These are phyloP conservation scores for Melanerpes aurifrons DNA, from an alignment of 2,113 vertebrate genomes.

Conservation along the genomic window DNA sequence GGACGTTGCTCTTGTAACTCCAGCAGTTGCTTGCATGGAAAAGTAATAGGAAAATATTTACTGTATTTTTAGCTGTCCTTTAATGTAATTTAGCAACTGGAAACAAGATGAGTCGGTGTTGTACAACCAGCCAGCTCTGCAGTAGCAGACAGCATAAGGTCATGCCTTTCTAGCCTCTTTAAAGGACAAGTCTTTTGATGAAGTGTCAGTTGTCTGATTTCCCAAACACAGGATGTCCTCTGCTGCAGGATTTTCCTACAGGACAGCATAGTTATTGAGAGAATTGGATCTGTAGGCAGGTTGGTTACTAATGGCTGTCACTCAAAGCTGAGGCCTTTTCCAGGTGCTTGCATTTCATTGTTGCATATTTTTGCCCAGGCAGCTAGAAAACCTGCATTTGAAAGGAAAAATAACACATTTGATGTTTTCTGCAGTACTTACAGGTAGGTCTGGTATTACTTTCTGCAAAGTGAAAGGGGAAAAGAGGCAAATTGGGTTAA, in stretches of 20 bases:
- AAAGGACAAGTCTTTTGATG: slow-evolving; percentile 54
- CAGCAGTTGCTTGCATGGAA: slow-evolving; percentile 60
- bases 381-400: neutral
- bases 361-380: neutral
- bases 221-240: neutral
- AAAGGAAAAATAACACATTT: neutral
- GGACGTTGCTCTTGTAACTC: slow-evolving; percentile 20
- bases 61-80: slow-evolving; percentile 73
- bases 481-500: slow-evolving; percentile 36
- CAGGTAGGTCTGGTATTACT: slow-evolving; percentile 2
- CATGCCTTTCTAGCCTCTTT: slow-evolving; percentile 30
- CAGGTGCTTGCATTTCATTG: neutral
- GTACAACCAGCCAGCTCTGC: slow-evolving; percentile 27
- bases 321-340: neutral
- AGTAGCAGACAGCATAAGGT: slow-evolving; percentile 34
- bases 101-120: slow-evolving; percentile 48
- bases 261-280: slow-evolving; percentile 3
- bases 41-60: slow-evolving; percentile 70
- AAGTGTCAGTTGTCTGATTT: slow-evolving; percentile 55
- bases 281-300: neutral
- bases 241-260: slow-evolving; percentile 32
- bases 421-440: neutral
- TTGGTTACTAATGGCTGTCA: slow-evolving; percentile 2
- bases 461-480: neutral
- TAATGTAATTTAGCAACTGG: slow-evolving; percentile 72